Percentiles rank a stretch among this genome's conserved stretches.
phyloP scores from a whole-genome alignment of 2,797 vertebrate species.

The Bradypodion ventrale region DNA sequence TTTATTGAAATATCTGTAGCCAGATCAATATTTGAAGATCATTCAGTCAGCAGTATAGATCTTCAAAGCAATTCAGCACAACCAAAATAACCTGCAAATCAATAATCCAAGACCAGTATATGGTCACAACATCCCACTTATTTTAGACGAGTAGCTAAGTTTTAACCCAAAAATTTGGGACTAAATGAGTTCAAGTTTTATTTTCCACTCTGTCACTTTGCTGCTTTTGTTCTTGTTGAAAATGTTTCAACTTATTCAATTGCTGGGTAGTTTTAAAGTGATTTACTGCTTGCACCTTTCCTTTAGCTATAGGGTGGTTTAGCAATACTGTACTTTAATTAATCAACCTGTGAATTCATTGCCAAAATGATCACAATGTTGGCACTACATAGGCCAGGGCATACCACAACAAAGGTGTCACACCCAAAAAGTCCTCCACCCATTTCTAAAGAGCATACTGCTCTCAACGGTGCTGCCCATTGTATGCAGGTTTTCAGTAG shows the following conservation, averaged over 20 bases:
- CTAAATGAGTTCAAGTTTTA: too few species aligned
- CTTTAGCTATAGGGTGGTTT: too few species aligned
- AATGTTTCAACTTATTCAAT: too few species aligned
- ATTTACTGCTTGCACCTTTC: too few species aligned
- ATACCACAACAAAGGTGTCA: not conserved
- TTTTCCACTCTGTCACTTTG: too few species aligned
- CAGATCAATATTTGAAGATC: not conserved
- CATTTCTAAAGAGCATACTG: not conserved
- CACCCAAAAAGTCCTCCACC: not conserved
- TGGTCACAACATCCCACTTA: too few species aligned
- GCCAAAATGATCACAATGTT: not conserved
- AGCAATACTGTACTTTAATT: too few species aligned
- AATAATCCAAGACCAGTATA: not conserved
- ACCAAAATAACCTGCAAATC: not conserved
- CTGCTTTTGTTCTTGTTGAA: too few species aligned
- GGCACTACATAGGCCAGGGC: not conserved
- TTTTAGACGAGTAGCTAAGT: too few species aligned
- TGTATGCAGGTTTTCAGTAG: not conserved
- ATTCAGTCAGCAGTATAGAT: not conserved
- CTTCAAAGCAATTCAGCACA: not conserved
- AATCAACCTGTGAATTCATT: too few species aligned
- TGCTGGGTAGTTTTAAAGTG: too few species aligned
- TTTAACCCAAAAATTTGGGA: too few species aligned
- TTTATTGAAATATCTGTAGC: not conserved
- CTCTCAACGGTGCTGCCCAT: not conserved